phyloP scores from a whole-genome alignment of 2,888 invertebrate genomes.

The Cephus runcator region DNA sequence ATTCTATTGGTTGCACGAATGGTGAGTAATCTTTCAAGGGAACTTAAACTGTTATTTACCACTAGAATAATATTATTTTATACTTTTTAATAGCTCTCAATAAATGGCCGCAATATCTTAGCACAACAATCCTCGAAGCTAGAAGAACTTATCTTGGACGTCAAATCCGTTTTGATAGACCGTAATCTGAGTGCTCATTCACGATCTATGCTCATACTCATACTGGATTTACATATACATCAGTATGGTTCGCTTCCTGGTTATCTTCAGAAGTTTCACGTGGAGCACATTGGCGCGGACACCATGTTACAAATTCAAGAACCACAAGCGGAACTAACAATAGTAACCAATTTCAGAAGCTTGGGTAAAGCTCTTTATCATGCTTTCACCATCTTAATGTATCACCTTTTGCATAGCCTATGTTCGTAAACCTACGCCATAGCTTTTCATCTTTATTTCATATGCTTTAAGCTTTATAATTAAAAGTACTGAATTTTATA shows the following conservation, averaged over 20 bases:
- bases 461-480: neutral
- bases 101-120: neutral
- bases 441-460: neutral
- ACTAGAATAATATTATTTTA: neutral
- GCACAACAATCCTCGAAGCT: constrained; percentile 30
- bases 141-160: constrained; percentile 54
- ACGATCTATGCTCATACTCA: constrained; percentile 61
- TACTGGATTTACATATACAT: constrained; percentile 61
- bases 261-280: constrained; percentile 61
- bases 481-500: neutral
- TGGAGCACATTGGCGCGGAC: constrained; percentile 55
- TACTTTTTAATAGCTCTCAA: neutral
- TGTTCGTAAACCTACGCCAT: neutral
- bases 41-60: neutral
- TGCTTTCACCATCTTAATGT: neutral
- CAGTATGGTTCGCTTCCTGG: constrained; percentile 57
- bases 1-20: constrained; percentile 1
- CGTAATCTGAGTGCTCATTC: constrained; percentile 55
- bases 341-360: constrained; percentile 11
- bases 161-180: constrained; percentile 54
- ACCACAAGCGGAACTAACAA: constrained; percentile 8
- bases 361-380: constrained; percentile 2
- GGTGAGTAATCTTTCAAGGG: neutral
- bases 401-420: neutral
- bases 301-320: constrained; percentile 53